Percentiles rank a stretch among this genome's conserved stretches.
phyloP scores from a whole-genome alignment of 2,113 vertebrate genomes.

The Polyodon spathula region DNA sequence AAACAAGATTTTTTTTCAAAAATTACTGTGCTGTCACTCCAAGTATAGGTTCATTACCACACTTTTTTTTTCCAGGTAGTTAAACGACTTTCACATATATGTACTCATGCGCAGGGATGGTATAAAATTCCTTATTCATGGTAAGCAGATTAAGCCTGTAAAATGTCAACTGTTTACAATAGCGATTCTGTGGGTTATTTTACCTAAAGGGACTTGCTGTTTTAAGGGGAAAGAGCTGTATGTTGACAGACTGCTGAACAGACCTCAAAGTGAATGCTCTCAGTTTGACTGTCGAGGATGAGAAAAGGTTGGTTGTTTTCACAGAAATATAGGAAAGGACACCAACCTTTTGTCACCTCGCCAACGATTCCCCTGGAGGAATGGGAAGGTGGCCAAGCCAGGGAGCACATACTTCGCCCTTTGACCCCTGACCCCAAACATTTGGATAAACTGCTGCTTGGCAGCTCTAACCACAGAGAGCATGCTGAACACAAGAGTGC shows the following conservation, averaged over 20 bases:
- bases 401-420: slow-evolving; percentile 47
- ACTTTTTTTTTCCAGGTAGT: too few species aligned
- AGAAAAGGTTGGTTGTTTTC: slow-evolving; percentile 68
- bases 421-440: slow-evolving; percentile 44
- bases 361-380: slow-evolving; percentile 45
- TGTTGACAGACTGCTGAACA: neutral
- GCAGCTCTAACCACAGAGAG: slow-evolving; percentile 54
- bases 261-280: neutral
- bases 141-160: too few species aligned
- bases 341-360: slow-evolving; percentile 73
- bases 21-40: too few species aligned
- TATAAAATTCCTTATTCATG: too few species aligned
- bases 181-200: too few species aligned
- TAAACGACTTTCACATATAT: too few species aligned
- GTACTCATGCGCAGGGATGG: too few species aligned
- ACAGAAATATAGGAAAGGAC: slow-evolving; percentile 52
- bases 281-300: slow-evolving; percentile 26
- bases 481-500: slow-evolving; percentile 43
- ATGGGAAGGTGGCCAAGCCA: slow-evolving; percentile 35
- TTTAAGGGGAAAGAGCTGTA: neutral
- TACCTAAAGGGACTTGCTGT: too few species aligned
- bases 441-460: slow-evolving; percentile 51
- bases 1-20: too few species aligned
- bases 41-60: too few species aligned
- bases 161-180: too few species aligned